Conservation (phyloP, 2,888 invertebrate species). For the Chaetogeoica ovagalla region DNA sequence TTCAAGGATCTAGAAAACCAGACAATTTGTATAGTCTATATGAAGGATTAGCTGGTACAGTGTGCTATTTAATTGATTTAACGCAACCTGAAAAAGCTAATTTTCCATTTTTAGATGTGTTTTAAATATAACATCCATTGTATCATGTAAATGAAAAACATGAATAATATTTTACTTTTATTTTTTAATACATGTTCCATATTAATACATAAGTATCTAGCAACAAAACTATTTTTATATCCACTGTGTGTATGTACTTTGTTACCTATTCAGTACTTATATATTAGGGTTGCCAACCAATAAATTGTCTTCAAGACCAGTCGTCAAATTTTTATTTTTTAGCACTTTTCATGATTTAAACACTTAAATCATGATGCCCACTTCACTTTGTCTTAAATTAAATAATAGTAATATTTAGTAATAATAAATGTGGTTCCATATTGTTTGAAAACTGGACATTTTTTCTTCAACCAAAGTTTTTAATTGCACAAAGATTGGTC, state of each 20-base stretch:
- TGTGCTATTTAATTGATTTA: slow-evolving; percentile 79
- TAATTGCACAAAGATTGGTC: no score
- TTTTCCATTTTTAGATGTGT: slow-evolving; percentile 83
- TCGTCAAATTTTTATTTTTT: no score
- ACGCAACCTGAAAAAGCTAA: slow-evolving; percentile 72
- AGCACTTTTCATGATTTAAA: no score
- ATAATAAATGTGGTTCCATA: no score
- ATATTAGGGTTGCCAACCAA: background rate
- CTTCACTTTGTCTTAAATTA: no score
- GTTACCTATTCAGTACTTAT: background rate
- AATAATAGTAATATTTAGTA: no score
- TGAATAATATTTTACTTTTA: background rate
- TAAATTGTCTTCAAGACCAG: no score
- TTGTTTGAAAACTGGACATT: no score
- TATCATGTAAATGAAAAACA: background rate
- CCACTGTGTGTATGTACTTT: background rate
- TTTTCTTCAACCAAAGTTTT: no score
- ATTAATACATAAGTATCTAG: background rate
- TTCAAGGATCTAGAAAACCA: slow-evolving; percentile 71
- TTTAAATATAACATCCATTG: slow-evolving; percentile 57
- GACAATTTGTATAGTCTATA: slow-evolving; percentile 82
- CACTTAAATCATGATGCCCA: no score
- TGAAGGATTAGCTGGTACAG: slow-evolving; percentile 85
- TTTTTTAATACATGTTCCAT: background rate
- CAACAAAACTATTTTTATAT: no score